Evolutionary conservation across 2,888 invertebrate genomes (phyloP), one percentile per base, ranked within the genome.

Genomic region (Camponotus fellah): DNA sequence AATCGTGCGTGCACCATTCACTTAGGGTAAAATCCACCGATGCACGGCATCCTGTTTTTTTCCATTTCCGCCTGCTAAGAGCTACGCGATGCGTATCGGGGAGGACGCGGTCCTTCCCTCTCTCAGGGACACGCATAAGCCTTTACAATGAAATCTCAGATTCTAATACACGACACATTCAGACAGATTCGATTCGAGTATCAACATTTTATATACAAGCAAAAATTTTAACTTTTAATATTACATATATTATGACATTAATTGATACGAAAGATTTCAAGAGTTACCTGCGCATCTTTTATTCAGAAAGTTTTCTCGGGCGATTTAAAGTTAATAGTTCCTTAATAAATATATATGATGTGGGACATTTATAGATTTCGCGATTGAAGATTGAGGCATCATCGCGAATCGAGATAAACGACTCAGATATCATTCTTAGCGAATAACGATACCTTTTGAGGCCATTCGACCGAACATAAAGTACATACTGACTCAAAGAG

Each of bases 1-100:
- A 69, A 69, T 34, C 37, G 68, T 53, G 76, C 85, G 62, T 85
- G 66, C 66, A 62, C 85, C 74, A 85, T 74, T 71, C 71, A 82
- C 83, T 80, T 72, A 72, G 79, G 79, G 79, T 72, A 37, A 69
- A 83, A 79, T 69, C 43, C 79, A 79, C 37, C 49, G 82, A 79
- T 69, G 77, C 82, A 68, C 79, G 82, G 56, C 69, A 79, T 79
- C 79, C 76, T 79, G 32, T 40, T 40, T 82, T 75, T 68, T 66
- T 69, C 46, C 21, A 72, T 80, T 72, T 72, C 72, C 17, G 26
- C 40, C 58, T 64, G 26, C 17, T 46, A 69, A 60, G 32, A 79
- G 26, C 26, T 2, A 34, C 60, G 72, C 60, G 71, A 71, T 37
- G 46, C 58, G 17, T 69, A 71, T 72, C 72, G 12, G n/a, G n/a